Conservation (phyloP, 2,797 vertebrate species). For the Acanthopagrus latus region DNA sequence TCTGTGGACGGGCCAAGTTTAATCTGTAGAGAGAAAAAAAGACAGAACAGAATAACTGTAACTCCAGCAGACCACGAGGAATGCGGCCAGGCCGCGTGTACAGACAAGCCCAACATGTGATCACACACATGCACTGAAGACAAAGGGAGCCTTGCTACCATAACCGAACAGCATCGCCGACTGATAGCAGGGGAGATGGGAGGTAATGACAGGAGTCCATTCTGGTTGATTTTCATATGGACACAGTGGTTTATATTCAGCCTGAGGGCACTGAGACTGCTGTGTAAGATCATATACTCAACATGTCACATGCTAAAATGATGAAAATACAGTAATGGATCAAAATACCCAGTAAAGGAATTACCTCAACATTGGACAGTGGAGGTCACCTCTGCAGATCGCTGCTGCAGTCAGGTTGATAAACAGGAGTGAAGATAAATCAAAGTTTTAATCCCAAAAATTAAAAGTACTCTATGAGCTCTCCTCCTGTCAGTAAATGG, state of each 20-base stretch:
- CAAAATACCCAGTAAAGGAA: neutral
- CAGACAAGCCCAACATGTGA: slow-evolving; percentile 75
- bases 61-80: slow-evolving; percentile 80
- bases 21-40: slow-evolving; percentile 55
- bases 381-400: too few species aligned
- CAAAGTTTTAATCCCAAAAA: too few species aligned
- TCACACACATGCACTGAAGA: slow-evolving; percentile 49
- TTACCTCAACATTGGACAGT: too few species aligned
- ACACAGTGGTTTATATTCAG: slow-evolving; percentile 39
- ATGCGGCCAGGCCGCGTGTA: slow-evolving; percentile 75
- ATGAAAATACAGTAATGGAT: neutral
- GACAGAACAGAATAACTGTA: slow-evolving; percentile 66
- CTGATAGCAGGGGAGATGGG: slow-evolving; percentile 32
- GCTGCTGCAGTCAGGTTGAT: too few species aligned
- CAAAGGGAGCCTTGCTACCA: slow-evolving; percentile 59
- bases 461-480: too few species aligned
- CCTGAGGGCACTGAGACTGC: slow-evolving; percentile 8
- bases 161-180: slow-evolving; percentile 46
- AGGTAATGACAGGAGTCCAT: slow-evolving; percentile 26
- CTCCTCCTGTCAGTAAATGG: too few species aligned
- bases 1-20: slow-evolving; percentile 42
- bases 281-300: slow-evolving; percentile 4
- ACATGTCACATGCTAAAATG: neutral
- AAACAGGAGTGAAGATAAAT: too few species aligned
- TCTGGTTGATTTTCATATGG: slow-evolving; percentile 34